Conservation (phyloP, 2,888 invertebrate genomes). For the Hyposoter didymator region DNA sequence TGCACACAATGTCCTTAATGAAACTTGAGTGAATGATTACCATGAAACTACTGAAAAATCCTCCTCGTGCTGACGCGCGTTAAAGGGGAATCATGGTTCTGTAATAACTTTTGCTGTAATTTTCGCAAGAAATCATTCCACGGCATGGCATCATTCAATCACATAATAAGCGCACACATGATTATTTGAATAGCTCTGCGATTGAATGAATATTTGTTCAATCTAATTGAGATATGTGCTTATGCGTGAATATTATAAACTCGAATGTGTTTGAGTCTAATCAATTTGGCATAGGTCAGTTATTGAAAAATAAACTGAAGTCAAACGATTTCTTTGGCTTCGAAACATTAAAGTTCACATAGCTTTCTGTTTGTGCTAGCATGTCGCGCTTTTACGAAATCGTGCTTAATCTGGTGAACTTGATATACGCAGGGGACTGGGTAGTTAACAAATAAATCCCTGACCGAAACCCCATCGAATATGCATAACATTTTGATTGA, state of each 20-base stretch:
- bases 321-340: background rate
- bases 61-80: no score
- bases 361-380: background rate
- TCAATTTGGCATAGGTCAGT: background rate
- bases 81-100: no score
- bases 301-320: background rate
- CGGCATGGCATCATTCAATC: background rate
- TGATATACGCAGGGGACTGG: slow-evolving; percentile 17
- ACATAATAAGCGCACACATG: background rate
- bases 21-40: no score
- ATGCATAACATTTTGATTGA: slow-evolving; percentile 43
- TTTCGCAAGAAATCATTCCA: background rate
- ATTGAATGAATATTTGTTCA: background rate
- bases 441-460: slow-evolving; percentile 1
- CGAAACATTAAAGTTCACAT: slow-evolving; percentile 2
- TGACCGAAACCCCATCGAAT: slow-evolving; percentile 13
- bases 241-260: background rate
- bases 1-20: no score
- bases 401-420: background rate
- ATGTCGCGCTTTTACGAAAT: background rate
- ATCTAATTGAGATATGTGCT: background rate
- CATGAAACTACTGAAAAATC: no score
- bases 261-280: background rate
- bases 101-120: no score
- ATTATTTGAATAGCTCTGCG: background rate